Percentiles rank a stretch among this genome's conserved stretches.
These are phyloP conservation scores for Leucopsar rothschildi DNA, from an alignment of 2,113 vertebrate species.

Conservation along the genomic window DNA sequence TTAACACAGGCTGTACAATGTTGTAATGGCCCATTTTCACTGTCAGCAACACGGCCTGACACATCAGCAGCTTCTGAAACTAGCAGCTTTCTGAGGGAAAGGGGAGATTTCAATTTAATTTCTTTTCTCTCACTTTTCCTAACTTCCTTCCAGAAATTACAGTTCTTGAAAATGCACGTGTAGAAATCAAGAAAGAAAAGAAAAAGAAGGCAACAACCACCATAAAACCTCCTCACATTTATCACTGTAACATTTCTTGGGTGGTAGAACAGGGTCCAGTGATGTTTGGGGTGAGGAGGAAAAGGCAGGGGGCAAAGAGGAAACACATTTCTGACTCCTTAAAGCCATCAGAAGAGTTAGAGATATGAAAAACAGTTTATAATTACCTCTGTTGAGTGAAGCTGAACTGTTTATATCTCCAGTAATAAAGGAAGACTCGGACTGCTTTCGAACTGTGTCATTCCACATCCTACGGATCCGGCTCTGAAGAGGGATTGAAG, in stretches of 20 bases:
- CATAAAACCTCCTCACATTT: neutral
- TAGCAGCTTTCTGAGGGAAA: slow-evolving; percentile 27
- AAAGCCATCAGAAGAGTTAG: slow-evolving; percentile 23
- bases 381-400: slow-evolving; percentile 98
- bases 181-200: neutral
- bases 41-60: slow-evolving; percentile 29
- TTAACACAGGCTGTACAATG: slow-evolving; percentile 4
- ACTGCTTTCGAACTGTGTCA: slow-evolving; percentile 97
- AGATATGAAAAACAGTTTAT: slow-evolving; percentile 62
- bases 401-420: slow-evolving; percentile 99
- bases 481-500: slow-evolving; percentile 79
- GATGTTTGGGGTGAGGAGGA: neutral
- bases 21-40: slow-evolving; percentile 35
- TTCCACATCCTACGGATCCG: slow-evolving; percentile 99
- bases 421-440: slow-evolving; percentile 98
- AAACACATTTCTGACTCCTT: slow-evolving; percentile 33
- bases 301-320: neutral
- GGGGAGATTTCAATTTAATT: neutral
- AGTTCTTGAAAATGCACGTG: slow-evolving; percentile 38
- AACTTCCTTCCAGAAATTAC: slow-evolving; percentile 34
- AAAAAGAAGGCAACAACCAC: neutral
- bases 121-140: neutral
- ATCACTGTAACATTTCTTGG: slow-evolving; percentile 13
- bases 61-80: neutral
- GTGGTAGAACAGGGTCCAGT: neutral